Evolutionary conservation across 2,888 invertebrate genomes (phyloP), one percentile per base, ranked within the genome.

Genomic region (Drosophila picticornis): DNA sequence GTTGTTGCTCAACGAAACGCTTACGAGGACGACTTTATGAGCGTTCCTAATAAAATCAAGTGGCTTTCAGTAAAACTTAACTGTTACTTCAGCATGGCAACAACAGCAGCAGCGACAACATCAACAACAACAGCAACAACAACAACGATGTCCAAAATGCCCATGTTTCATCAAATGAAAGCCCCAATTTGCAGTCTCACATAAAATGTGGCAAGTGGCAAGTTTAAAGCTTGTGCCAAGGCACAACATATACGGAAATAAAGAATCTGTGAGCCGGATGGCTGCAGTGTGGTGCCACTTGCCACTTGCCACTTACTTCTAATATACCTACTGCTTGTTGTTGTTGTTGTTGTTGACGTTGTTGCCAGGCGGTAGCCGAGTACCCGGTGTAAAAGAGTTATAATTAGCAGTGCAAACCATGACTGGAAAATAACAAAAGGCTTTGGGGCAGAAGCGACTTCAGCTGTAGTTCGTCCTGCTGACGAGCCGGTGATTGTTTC

Each of bases 41-140:
- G 86, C 61, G 80, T 72, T 85, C 65, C 86, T 80, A 86, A 85
- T 88, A 85, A 85, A 85, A 88, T 88, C 81, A 88, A 85, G 85
- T 85, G 86, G 85, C 81, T 86, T 85, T 77, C 79, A 74, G 80
- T 84, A 83, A 85, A 88, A 86, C 77, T 88, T 81, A 81, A 76
- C 87, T 75, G 81, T 83, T 83, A 83, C 77, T 83, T 75, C 56
- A 53, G 70, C 13, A 51, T 67, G 51, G 31, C 38, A 62, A 27
- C 11, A 58, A 55, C 36, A 71, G 32, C n/a, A 29, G 48, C 34
- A 77, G 19, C 13, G 34, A 25, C 48, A 72, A 31, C 55, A 66
- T 51, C 46, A 67, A 5, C 32, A 59, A 25, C 1, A 50, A 22
- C 27, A 57, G n/a, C 13, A 34, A 43, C 36, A 70, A 53, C 57